Conservation (phyloP, 2,888 invertebrate genomes). For the Metallyticus violacea region DNA sequence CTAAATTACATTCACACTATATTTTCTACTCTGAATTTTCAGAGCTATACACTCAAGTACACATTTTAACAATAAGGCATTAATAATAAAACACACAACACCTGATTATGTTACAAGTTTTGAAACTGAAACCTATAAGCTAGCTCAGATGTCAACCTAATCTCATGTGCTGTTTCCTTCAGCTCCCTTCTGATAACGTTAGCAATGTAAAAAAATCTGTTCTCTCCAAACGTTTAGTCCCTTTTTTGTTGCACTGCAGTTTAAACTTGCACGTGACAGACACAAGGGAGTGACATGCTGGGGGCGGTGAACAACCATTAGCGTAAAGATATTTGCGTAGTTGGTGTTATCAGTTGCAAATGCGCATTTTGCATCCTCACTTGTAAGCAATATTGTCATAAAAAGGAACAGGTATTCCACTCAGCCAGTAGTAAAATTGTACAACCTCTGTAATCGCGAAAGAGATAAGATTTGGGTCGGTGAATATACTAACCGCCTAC, state of each 20-base stretch:
- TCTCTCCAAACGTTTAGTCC: neutral
- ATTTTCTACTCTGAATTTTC: too few species aligned
- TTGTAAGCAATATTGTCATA: neutral
- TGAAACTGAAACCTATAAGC: too few species aligned
- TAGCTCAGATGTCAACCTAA: too few species aligned
- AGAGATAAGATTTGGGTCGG: neutral
- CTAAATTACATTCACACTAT: too few species aligned
- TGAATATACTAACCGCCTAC: neutral
- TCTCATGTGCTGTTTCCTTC: too few species aligned
- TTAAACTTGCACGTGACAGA: neutral
- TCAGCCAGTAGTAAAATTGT: neutral
- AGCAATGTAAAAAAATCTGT: neutral
- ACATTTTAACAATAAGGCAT: too few species aligned
- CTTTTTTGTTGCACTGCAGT: too few species aligned
- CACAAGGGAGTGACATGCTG: neutral
- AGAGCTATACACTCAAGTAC: too few species aligned
- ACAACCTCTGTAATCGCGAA: too few species aligned
- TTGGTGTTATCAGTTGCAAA: neutral
- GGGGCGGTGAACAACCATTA: neutral
- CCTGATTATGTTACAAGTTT: too few species aligned
- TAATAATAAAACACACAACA: too few species aligned
- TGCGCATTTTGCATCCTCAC: neutral
- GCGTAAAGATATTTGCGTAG: neutral
- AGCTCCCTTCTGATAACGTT: too few species aligned
- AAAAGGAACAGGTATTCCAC: neutral